These are phyloP conservation scores for Philonicus albiceps DNA, from an alignment of 2,888 invertebrate species.

Conservation along the genomic window DNA sequence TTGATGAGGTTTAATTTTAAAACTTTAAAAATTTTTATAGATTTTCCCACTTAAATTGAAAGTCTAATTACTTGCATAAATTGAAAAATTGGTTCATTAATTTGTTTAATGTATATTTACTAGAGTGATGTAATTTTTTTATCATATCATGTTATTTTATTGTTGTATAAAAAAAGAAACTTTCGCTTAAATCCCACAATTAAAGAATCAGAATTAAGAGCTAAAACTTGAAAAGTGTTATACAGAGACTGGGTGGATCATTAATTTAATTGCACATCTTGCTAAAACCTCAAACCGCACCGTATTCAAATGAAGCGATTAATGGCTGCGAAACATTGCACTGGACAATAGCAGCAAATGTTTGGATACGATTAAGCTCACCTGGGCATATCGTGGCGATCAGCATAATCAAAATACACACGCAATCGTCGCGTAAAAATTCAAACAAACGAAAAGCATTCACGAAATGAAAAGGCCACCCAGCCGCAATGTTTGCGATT, in stretches of 20 bases:
- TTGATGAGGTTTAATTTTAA: too few relatives aligned
- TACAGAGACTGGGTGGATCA: not conserved
- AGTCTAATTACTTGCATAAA: too few relatives aligned
- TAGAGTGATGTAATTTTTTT: too few relatives aligned
- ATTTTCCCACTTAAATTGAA: too few relatives aligned
- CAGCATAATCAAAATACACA: not conserved
- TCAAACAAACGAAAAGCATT: not conserved
- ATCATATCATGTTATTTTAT: not conserved
- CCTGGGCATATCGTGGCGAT: not conserved
- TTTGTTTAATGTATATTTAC: too few relatives aligned
- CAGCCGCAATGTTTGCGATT: not conserved
- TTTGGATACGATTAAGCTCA: not conserved
- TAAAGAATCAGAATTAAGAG: not conserved
- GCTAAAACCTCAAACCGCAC: not conserved
- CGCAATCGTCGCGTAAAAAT: not conserved
- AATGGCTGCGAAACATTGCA: not conserved
- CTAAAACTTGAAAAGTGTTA: not conserved
- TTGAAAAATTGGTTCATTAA: too few relatives aligned
- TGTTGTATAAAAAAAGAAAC: not conserved
- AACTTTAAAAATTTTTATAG: too few relatives aligned
- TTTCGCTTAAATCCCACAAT: not conserved
- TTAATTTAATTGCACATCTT: not conserved
- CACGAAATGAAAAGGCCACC: not conserved
- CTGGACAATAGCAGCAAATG: not conserved
- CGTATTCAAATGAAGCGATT: not conserved